Percentiles rank a stretch among this genome's conserved stretches.
Conservation (phyloP, 2,113 vertebrate genomes). For the Trachemys scripta region DNA sequence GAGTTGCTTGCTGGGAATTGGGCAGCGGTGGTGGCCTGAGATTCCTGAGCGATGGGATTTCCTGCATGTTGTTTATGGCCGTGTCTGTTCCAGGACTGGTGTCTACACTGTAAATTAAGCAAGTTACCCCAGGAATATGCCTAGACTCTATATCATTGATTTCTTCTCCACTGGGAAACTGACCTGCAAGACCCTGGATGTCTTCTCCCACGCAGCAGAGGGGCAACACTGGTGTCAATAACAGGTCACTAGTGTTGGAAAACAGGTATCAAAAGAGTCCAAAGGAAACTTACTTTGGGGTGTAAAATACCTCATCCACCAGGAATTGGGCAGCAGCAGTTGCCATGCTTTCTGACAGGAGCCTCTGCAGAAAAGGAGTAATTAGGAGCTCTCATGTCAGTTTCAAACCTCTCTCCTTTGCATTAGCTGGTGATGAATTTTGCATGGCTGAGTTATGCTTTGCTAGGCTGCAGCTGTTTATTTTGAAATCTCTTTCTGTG, state of each 20-base stretch:
- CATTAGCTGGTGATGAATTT: slow-evolving; percentile 53
- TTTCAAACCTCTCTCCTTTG: slow-evolving; percentile 17
- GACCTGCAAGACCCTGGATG: not conserved
- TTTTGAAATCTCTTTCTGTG: slow-evolving; percentile 66
- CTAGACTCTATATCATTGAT: not conserved
- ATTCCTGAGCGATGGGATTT: not conserved
- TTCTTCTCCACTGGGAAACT: not conserved
- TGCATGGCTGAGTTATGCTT: slow-evolving; percentile 41
- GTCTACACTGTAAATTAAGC: not conserved
- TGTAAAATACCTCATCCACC: not conserved
- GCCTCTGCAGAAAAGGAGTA: not conserved
- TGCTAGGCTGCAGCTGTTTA: slow-evolving; percentile 69
- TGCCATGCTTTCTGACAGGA: not conserved
- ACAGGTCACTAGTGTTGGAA: not conserved
- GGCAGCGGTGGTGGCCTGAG: not conserved
- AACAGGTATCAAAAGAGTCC: not conserved
- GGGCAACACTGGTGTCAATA: not conserved
- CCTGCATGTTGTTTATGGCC: not conserved
- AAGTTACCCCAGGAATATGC: not conserved
- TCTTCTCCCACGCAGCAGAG: not conserved
- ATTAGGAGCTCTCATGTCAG: not conserved
- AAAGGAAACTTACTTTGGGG: not conserved
- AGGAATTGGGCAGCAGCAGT: not conserved
- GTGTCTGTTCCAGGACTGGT: not conserved
- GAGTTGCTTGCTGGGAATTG: not conserved